Base-by-base conservation (phyloP, 2,113 vertebrate species). In the Misgurnus mizolepis region DNA sequence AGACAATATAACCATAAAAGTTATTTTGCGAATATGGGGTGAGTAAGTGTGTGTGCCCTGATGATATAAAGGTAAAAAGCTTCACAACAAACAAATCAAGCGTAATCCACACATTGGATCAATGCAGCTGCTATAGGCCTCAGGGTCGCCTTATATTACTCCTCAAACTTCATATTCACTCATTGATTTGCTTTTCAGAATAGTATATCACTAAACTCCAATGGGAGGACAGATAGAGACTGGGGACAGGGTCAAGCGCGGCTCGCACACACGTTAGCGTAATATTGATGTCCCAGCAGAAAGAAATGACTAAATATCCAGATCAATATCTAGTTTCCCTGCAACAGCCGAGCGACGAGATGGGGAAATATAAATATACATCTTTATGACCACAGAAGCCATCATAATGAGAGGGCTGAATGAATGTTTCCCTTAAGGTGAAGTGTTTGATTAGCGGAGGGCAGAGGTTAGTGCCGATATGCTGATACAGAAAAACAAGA, bases 261-360 rank as follows among this genome's bases (percentile, higher is more conserved):
- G 92, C 93, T 93, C 94, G 94, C 94, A 94, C 90, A 89, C 91
- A 94, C 93, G 92, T 95, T 95, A 95, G 95, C 95, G 93, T 80
- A 93, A 93, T 98, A 98, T 97, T 95, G 96, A 98, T 96, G 95
- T 95, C 87, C 86, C 93, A 88, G 91, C 93, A 91, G 94, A 95
- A 96, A 96, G 95, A 98, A 98, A 99, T 98, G 95, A 95, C 96
- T 95, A 94, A 96, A 97, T 95, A 95, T 94, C 93, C 92, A 92
- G 95, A 99, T 99, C 97, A 95, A 98, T 98, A 99, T 92, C 94
- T 98, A 94, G 95, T 97, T 98, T 98, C 94, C 92, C 89, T 83
- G 92, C 91, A 95, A 95, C 95, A 95, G 94, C 93, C 94, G 93
- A 53, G 61, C 61, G 39, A 93, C 93, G 94, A 94, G 95, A 94